phyloP scores from a whole-genome alignment of 2,113 vertebrate species.

The Corvus cornix region DNA sequence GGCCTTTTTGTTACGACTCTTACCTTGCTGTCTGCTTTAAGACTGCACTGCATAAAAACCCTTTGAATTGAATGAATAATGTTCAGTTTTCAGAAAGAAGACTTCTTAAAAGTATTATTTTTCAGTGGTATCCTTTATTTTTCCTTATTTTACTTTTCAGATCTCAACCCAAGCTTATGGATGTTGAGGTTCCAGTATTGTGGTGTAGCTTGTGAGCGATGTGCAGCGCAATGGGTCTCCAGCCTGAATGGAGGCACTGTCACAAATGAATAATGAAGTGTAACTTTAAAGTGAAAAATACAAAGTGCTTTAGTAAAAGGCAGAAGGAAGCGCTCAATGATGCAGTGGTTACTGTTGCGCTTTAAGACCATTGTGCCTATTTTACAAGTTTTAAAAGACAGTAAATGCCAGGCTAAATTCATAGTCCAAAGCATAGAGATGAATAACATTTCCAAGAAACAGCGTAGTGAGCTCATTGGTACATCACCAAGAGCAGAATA shows the following conservation, averaged over 20 bases:
- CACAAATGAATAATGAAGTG: not conserved
- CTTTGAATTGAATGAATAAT: not conserved
- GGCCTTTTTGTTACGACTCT: not conserved
- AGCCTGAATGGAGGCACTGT: not conserved
- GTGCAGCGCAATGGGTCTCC: not conserved
- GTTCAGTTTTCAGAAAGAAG: not conserved
- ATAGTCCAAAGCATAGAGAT: not conserved
- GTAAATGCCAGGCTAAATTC: conserved; percentile 28
- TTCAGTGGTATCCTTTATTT: not conserved
- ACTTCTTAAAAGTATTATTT: not conserved
- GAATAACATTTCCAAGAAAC: conserved; percentile 47
- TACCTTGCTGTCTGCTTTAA: not conserved
- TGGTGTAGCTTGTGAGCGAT: not conserved
- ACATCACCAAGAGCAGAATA: not conserved
- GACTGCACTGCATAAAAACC: not conserved
- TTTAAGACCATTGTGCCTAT: not conserved
- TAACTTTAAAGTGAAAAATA: not conserved
- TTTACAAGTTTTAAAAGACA: conserved; percentile 5
- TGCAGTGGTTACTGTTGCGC: not conserved
- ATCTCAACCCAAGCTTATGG: not conserved
- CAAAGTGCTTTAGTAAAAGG: not conserved
- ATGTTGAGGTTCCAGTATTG: not conserved
- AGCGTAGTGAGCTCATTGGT: not conserved
- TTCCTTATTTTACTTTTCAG: not conserved
- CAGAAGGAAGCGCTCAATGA: not conserved